These are phyloP conservation scores for Bombus cullumanus DNA, from an alignment of 1,140 invertebrate genomes.

Conservation along the genomic window DNA sequence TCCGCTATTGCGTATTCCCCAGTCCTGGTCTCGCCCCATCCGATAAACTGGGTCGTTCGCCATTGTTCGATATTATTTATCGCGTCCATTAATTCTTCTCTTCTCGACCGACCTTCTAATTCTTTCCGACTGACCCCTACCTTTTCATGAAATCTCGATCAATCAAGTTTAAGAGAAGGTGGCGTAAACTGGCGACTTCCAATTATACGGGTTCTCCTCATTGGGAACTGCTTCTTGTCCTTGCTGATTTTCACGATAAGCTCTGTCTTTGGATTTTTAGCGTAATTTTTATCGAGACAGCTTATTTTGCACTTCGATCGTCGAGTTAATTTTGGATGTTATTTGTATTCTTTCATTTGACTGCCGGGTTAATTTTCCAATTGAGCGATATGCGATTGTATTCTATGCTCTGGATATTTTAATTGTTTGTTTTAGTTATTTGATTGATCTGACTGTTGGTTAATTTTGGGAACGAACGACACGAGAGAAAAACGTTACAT, in stretches of 20 bases:
- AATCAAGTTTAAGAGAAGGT: slow-evolving; percentile 21
- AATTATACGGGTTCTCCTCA: slow-evolving; percentile 8
- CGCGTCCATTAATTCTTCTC: slow-evolving; percentile 44
- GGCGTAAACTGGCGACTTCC: background rate
- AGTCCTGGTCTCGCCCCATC: background rate
- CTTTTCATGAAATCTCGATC: slow-evolving; percentile 28
- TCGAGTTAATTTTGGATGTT: too few relatives aligned
- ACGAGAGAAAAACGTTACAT: too few relatives aligned
- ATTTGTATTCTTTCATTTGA: too few relatives aligned
- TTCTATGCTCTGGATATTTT: too few relatives aligned
- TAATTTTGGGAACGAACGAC: too few relatives aligned
- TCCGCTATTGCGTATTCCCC: background rate
- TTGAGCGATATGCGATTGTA: too few relatives aligned
- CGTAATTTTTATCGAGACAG: too few relatives aligned
- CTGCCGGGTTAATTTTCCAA: too few relatives aligned
- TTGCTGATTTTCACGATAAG: background rate
- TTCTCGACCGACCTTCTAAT: background rate
- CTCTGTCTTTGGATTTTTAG: too few relatives aligned
- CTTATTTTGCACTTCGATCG: too few relatives aligned
- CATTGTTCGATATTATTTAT: slow-evolving; percentile 64
- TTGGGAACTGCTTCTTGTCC: background rate
- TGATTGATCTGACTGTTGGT: too few relatives aligned
- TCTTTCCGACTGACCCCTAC: background rate
- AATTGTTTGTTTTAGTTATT: too few relatives aligned
- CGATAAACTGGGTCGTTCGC: slow-evolving; percentile 42